Base-by-base conservation (phyloP, 2,888 invertebrate species). In the Hyles lineata region DNA sequence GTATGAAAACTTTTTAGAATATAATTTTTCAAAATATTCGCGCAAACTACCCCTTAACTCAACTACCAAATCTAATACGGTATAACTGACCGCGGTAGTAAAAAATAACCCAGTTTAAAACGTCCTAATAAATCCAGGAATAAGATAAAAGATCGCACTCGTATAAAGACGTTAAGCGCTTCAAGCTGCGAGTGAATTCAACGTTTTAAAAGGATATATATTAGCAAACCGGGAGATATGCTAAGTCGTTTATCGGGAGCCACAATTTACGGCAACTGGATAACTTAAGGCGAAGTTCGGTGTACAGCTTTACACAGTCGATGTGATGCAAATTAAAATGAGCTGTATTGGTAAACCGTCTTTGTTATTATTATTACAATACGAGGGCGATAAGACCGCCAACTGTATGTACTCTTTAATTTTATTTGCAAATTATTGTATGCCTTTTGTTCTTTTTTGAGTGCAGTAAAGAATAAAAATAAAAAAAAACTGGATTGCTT, bases 121-220 rank as follows among this genome's bases (percentile, higher is more conserved):
- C 67, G 67, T 67, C 43, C 67, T 67, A 67, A 67, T 67, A 67
- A 67, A 67, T 67, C 67, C 35, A n/a, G 52, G 43, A 50, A 29
- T 52, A 62, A 62, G 62, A 62, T 62, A 73, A 72, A 72, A 58
- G 62, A 63, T 67, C 35, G n/a, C 55, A 55, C 55, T 76, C 21
- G 35, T 67, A 19, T 67, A 67, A 67, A 67, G 67, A 67, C 75
- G 52, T 70, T 63, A 59, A 63, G 59, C 74, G 61, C 62, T 74
- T 72, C 70, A 71, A 70, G 70, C n/a, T n/a, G 67, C 60, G 74
- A 74, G 74, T 76, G 79, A 77, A 79, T 82, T 82, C 77, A 77
- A 81, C 80, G 82, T 80, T 85, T 82, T 84, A 83, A 83, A 80
- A 78, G 77, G 82, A 80, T 82, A 82, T 82, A 73, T 71, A 62